Conservation (phyloP, 2,113 vertebrate genomes). For the Atlantisia rogersi region DNA sequence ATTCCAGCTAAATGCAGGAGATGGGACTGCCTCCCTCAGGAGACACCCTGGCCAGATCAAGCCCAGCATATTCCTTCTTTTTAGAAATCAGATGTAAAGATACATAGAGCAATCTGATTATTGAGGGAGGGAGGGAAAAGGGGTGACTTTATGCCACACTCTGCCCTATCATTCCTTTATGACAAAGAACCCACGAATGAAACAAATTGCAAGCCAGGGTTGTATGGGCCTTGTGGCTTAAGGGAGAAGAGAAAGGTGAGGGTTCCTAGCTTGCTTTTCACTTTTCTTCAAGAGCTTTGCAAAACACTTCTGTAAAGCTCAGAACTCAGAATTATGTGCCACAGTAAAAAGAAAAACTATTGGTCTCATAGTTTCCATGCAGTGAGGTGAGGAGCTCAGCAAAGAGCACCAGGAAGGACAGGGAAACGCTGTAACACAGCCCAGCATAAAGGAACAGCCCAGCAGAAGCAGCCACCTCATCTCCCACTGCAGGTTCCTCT, state of each 20-base stretch:
- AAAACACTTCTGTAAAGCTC: neutral
- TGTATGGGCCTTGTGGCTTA: neutral
- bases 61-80: neutral
- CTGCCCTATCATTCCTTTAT: neutral
- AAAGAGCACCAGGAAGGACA: neutral
- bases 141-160: neutral
- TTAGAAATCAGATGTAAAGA: neutral
- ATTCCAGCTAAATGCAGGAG: neutral
- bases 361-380: rapidly evolving
- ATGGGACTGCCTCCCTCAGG: neutral
- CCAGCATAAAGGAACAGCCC: neutral
- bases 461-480: neutral
- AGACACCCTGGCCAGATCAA: neutral
- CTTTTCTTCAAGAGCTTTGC: neutral
- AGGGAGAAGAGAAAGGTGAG: neutral
- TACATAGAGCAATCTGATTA: neutral
- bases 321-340: neutral
- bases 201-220: neutral
- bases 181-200: neutral
- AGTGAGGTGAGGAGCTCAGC: neutral
- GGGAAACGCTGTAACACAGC: rapidly evolving
- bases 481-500: neutral
- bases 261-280: neutral
- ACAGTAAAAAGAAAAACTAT: neutral
- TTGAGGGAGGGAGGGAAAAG: neutral